phyloP scores from a whole-genome alignment of 1,140 invertebrate genomes.

The Vanessa atalanta region DNA sequence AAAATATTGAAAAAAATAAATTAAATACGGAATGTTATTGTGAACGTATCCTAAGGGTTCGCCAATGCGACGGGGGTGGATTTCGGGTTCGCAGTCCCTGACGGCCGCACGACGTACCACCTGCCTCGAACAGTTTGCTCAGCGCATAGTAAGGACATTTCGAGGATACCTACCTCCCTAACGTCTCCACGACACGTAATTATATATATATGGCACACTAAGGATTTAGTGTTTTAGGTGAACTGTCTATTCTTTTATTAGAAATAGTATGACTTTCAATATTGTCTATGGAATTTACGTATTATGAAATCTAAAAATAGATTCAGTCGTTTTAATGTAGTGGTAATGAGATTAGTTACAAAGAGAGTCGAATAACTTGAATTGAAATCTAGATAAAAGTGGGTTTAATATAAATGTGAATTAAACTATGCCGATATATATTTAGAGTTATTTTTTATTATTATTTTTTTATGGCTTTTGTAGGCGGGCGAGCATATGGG shows the following conservation, averaged over 20 bases:
- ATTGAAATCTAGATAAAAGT: no score
- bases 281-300: no score
- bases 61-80: constrained; percentile 38
- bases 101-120: constrained; percentile 34
- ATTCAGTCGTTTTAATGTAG: no score
- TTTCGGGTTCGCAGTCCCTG: constrained; percentile 33
- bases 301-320: neutral
- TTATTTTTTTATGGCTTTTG: no score
- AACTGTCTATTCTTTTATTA: neutral
- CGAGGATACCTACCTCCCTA: constrained; percentile 20
- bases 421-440: no score
- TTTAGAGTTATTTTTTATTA: no score
- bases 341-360: no score
- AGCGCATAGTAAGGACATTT: constrained; percentile 30
- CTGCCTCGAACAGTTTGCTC: constrained; percentile 36
- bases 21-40: neutral
- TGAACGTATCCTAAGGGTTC: constrained; percentile 31
- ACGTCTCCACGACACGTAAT: constrained; percentile 18
- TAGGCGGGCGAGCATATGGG: no score
- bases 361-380: no score
- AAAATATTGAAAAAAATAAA: neutral
- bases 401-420: no score
- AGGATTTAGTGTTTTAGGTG: neutral
- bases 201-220: constrained; percentile 15
- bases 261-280: neutral